Base-by-base conservation (phyloP, 2,113 vertebrate genomes). In the Macrotus californicus region DNA sequence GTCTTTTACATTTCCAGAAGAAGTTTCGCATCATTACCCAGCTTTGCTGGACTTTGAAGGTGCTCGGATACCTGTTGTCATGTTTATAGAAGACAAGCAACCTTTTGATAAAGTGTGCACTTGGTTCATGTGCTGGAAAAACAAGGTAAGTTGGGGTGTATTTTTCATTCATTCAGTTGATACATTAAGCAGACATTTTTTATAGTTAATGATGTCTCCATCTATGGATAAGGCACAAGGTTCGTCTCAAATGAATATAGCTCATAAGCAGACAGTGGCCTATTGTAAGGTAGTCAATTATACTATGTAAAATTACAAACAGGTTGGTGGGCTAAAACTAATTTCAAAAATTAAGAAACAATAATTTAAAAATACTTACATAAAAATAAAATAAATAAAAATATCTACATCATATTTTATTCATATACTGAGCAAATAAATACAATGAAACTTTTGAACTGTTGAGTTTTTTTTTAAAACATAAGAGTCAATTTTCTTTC, bases 1-100 rank as follows among this genome's bases (percentile, higher is more conserved):
- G 69, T 75, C 86, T 96, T 97, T 96, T 83, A 96, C 13, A 70
- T 89, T 87, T 89, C 48, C 48, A 79, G 91, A 82, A 93, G 94
- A 92, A 54, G 84, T 77, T 59, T 67, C 64, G 52, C 64, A 39
- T 92, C 59, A 93, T 79, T 93, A 94, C 48, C n/a, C 36, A 93
- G n/a, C 41, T 67, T 83, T 95, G 72, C 46, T 89, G 41, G 4
- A 94, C 64, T 66, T 70, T 0, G 1, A 70, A 52, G 85, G 85
- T 81, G 76, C 41, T 72, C 43, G n/a, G 21, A 31, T 87, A 64
- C 43, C 41, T 92, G 66, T 48, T 79, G 64, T 79, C 15, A 31
- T 1, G 0, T 88, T 91, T 12, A 54, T 50, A 54, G 76, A 94
- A 91, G 97, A 91, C 69, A 87, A 83, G 80, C 52, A 91, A 75